phyloP scores from a whole-genome alignment of 1,140 invertebrate species.

The Lucilia sericata region DNA sequence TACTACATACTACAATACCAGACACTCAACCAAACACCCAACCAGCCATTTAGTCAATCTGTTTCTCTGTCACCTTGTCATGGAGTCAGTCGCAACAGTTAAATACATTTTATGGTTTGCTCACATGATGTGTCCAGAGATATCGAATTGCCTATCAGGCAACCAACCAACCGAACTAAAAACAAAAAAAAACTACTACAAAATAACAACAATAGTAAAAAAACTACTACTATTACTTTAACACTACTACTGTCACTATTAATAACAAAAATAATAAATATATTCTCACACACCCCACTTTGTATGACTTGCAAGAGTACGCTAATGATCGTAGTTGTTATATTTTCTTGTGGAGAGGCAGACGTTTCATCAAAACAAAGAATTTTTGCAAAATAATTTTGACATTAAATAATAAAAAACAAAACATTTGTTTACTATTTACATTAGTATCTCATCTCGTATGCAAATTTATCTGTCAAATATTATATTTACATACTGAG shows the following conservation, averaged over 20 bases:
- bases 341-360: too few species aligned
- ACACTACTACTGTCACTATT: background rate
- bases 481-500: too few species aligned
- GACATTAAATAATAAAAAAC: too few species aligned
- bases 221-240: background rate
- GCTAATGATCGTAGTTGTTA: too few species aligned
- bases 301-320: background rate
- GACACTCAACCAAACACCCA: background rate
- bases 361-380: too few species aligned
- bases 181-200: slow-evolving; percentile 31
- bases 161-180: background rate
- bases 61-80: background rate
- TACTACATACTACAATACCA: too few species aligned
- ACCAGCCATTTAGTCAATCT: background rate
- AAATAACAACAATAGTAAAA: background rate
- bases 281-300: slow-evolving; percentile 4
- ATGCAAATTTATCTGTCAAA: too few species aligned
- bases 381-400: too few species aligned
- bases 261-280: background rate
- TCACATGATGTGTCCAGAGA: slow-evolving; percentile 49
- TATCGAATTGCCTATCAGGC: slow-evolving; percentile 43
- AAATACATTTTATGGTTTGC: slow-evolving; percentile 42
- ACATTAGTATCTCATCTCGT: too few species aligned
- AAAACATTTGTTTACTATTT: too few species aligned
- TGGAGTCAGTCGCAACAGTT: slow-evolving; percentile 2